These are phyloP conservation scores for Cepphus grylle DNA, from an alignment of 2,113 vertebrate genomes.

Conservation along the genomic window DNA sequence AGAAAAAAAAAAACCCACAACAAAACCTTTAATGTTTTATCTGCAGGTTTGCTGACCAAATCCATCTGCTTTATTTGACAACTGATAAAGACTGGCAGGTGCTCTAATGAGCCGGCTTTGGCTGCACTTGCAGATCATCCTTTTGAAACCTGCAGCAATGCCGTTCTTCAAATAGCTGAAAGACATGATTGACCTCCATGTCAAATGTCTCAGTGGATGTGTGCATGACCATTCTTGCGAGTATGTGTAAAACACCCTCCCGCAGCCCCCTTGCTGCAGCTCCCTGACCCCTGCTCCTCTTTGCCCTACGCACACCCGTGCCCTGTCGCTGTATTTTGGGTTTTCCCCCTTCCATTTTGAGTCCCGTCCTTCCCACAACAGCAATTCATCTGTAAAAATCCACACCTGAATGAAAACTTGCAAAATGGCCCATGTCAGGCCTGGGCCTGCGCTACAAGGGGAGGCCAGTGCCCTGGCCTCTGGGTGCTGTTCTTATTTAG, in stretches of 20 bases:
- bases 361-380: rapidly evolving
- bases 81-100: constrained; percentile 65
- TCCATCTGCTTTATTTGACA: constrained; percentile 64
- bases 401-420: neutral
- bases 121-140: constrained; percentile 41
- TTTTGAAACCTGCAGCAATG: constrained; percentile 37
- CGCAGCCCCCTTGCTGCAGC: rapidly evolving
- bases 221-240: constrained; percentile 1
- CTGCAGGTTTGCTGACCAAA: constrained; percentile 51
- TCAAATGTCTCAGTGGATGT: constrained; percentile 44
- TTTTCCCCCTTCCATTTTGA: neutral
- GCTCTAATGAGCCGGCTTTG: constrained; percentile 53
- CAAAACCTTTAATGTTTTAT: constrained; percentile 62
- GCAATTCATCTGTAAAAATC: neutral
- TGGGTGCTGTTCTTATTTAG: neutral
- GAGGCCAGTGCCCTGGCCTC: neutral
- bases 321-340: neutral
- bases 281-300: neutral
- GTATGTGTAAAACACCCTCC: neutral
- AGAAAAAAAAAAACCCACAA: neutral
- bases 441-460: neutral
- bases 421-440: neutral
- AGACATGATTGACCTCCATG: constrained; percentile 48
- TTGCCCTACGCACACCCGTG: neutral
- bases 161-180: constrained; percentile 16